Evolutionary conservation across 2,113 vertebrate genomes (phyloP), one percentile per base, ranked within the genome.

Genomic region (Puma concolor): DNA sequence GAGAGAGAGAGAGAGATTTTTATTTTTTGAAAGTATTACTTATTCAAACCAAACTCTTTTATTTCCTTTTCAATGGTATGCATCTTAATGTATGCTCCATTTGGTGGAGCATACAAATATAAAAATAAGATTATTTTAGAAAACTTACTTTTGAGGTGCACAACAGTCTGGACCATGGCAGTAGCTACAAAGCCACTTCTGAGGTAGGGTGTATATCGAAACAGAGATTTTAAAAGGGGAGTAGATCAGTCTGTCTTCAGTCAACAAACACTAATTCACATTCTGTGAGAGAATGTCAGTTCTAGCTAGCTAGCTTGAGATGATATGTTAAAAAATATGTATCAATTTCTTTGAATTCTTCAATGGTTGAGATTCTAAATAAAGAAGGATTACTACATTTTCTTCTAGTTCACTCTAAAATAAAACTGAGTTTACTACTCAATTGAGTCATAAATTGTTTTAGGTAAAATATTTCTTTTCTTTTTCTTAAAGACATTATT

Each of bases 21-120:
- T 74, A 44, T 44, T 44, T 74, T 77, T 79, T 97, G 88, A 85
- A 98, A 98, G 94, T 89, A 94, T 71, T 17, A 86, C 98, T 98
- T 98, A 98, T 98, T 99, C 97, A 96, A 98, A 91, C 63, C 89
- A 94, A 98, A 95, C 93, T 84, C 80, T 63, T 88, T 74, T n/a
- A 63, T 93, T 95, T 98, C 88, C 69, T 98, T 97, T 86, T 85
- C 82, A 72, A 95, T 89, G 88, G 25, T 50, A 41, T 80, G 97
- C 66, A 94, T 97, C 81, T 97, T 97, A 44, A 44, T 44, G 44
- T 44, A 44, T 44, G 44, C 44, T 44, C 44, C 97, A 97, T 97
- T 80, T 67, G 95, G 88, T 92, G 93, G 96, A 87, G 79, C 82
- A 84, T 88, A 84, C 93, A 98, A n/a, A 94, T 97, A 98, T 92